phyloP scores from a whole-genome alignment of 2,888 invertebrate species.

The Caenorhabditis sp. region DNA sequence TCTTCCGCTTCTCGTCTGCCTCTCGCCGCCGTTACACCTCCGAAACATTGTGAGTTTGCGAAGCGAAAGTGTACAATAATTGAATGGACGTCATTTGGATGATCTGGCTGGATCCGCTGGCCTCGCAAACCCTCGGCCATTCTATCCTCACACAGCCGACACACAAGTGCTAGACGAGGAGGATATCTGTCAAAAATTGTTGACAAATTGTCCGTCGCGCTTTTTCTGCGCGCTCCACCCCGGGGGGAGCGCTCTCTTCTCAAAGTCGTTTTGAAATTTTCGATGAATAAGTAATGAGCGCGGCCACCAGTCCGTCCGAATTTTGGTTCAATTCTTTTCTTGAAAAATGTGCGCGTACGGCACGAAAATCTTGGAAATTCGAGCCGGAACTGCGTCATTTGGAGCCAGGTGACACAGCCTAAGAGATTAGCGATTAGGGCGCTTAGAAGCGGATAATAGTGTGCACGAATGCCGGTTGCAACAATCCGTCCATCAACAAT shows the following conservation, averaged over 20 bases:
- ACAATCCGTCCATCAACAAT: no score
- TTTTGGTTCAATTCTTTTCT: no score
- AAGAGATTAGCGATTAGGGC: no score
- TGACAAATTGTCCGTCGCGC: constrained; percentile 26
- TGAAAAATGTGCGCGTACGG: no score
- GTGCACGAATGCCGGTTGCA: no score
- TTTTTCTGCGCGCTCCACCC: constrained; percentile 1
- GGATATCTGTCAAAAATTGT: constrained; percentile 40
- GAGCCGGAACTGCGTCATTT: no score
- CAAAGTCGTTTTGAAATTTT: constrained; percentile 6
- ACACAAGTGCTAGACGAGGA: not conserved
- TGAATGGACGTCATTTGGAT: not conserved
- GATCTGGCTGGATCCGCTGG: not conserved
- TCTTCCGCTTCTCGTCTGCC: constrained; percentile 79
- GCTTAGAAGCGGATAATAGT: no score
- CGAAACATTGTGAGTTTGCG: constrained; percentile 75
- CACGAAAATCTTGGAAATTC: no score
- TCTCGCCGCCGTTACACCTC: constrained; percentile 79
- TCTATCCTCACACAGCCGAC: not conserved
- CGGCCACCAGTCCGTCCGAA: no score
- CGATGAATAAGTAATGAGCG: constrained; percentile 32
- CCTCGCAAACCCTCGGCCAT: no score
- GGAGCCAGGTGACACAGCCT: no score
- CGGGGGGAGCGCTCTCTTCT: constrained; percentile 15
- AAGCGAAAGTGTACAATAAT: constrained; percentile 22